Base-by-base conservation (phyloP, 1,140 invertebrate species). In the Lordiphosa clarofinis region DNA sequence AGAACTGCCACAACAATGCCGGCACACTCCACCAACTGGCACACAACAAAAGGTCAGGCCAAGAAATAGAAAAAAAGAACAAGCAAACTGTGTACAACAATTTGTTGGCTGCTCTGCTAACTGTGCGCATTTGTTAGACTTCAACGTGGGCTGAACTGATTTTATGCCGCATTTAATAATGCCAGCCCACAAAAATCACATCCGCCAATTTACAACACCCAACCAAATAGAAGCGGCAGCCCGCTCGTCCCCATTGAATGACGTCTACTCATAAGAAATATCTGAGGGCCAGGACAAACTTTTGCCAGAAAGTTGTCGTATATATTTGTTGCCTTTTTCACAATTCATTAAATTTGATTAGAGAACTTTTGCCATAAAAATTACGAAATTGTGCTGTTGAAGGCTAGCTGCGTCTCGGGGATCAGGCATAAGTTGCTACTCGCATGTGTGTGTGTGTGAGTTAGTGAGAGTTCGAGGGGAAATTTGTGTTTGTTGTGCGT, bases 321-420 rank as follows among this genome's bases (percentile, higher is more conserved):
- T 84, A 72, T 84, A 84, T 84, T 84, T 84, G 78, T 84, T 84
- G 78, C 78, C 78, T 84, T 84, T 84, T 84, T 84, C 78, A 84
- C 78, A 84, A 84, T 84, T 84, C 78, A 84, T 84, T 84, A 84
- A 84, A 84, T 84, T 84, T 84, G 78, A 84, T 84, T 84, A 84
- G 78, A 84, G 78, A 84, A 84, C 78, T 84, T 84, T 84, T 78
- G 73, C 78, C 78, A 84, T 84, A 84, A 84, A 84, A 84, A 84
- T 84, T 84, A 84, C 78, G 78, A 84, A 84, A 84, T 84, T 84
- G 78, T 84, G 78, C 78, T 69, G 78, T 84, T 84, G 78, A 84
- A 82, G 78, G 78, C 79, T 84, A 56, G 58, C 66, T 31, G 43
- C 63, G 72, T 72, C 72, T 68, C 52, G 13, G 58, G 47, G 60